Base-by-base conservation (phyloP, 2,797 vertebrate genomes). In the Pogoniulus pusillus region DNA sequence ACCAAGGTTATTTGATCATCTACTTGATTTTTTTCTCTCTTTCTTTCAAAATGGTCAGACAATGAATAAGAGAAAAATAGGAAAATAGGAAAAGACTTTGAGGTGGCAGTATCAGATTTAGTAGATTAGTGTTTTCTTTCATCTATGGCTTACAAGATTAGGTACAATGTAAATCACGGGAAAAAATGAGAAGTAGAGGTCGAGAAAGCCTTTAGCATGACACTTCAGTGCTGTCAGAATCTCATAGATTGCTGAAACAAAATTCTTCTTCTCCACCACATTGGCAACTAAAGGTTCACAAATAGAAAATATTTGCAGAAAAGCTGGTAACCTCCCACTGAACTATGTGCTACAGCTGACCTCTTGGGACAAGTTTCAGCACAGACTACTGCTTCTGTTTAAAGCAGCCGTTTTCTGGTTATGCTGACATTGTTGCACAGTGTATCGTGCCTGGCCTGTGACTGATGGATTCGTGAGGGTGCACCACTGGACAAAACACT, bases 401-500 rank as follows among this genome's bases (percentile, higher is more conserved):
- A 14, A 32, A 84, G 53, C 13, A 60, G 22, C 19, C 62, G 12
- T 24, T 83, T 75, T 85, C 63, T 24, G 35, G 1, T 15, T 62
- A 24, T 12, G 34, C 66, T 64, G 65, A 68, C 71, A 51, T n/a
- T 71, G 81, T 91, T 75, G n/a, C 32, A 23, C 69, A 45, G 6
- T 74, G 4, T 85, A 19, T 34, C 79, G 29, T 66, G 14, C 64
- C 57, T 78, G 16, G 16, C 10, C 19, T 75, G 32, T 53, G 34
- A 47, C 26, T 47, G 63, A 89, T 35, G 51, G 54, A 47, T 87
- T 80, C 68, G 30, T 54, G 63, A 74, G 72, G n/a, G 10, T 49
- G 2, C 51, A 60, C 55, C 84, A 45, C 16, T 72, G 65, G 94
- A 89, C 80, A 73, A 78, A 91, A 89, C 27, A 78, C 30, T 82